Evolutionary conservation across 2,797 vertebrate species (phyloP), one percentile per base, ranked within the genome.

Genomic region (Atherinosoma microstoma): DNA sequence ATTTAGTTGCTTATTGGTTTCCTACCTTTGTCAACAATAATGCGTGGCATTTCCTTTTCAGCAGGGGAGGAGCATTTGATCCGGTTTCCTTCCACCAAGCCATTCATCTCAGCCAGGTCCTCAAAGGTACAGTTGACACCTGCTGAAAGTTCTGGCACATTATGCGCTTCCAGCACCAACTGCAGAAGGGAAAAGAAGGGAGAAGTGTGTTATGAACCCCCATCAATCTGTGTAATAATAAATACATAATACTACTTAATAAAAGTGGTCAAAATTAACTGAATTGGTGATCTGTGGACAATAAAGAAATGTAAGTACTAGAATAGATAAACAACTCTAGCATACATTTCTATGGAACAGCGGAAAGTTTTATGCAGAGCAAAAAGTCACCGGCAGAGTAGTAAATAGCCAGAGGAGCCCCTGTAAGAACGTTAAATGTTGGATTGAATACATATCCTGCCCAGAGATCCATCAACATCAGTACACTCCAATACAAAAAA

Each of bases 81-180:
- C 81, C 95, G 95, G 90, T 97, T 98, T 75, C 98, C 98, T 45
- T 97, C 94, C 82, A 99, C 98, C 88, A 97, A 80, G 22, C 98
- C 98, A 13, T 97, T 97, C 96, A 97, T 98, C 94, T 99, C 98
- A 0, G 97, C 97, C 72, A 99, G 94, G 87, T 99, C 97, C 85
- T 98, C 96, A 1, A 99, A 99, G 66, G 97, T 96, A 78, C 98
- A 99, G 89, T 98, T 99, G 81, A 99, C 98, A 0, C 98, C 98
- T 0, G 96, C 97, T 15, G 98, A 97, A 67, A 99, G 95, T 87
- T 99, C 98, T 0, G 98, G 98, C 47, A 99, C 97, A 0, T 99
- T 99, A 87, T 99, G 97, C 11, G 98, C 98, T 89, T 99, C 97
- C 80, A 99, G 87, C 63, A 99, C 95, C 86, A 99, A 86, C 98